Evolutionary conservation across 1,140 invertebrate species (phyloP).

Genomic region (Telenomus remus): DNA sequence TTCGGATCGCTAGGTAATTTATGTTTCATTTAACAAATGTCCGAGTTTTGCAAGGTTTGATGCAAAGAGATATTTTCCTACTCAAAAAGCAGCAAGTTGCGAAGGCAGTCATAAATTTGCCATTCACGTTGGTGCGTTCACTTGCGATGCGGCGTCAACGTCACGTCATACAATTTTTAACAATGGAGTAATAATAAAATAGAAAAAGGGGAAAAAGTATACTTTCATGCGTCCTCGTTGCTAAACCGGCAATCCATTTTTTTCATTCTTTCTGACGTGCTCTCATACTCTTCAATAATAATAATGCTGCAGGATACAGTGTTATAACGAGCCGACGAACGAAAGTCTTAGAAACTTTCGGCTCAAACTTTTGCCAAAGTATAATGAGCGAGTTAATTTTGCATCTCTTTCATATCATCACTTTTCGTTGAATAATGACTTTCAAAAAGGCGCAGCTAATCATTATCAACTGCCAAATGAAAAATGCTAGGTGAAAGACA

Average conservation of each 20-base stretch:
- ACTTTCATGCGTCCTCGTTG: constrained; percentile 28
- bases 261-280: constrained; percentile 31
- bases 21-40: constrained; percentile 8
- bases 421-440: constrained; percentile 60
- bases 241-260: constrained; percentile 47
- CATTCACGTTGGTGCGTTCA: constrained; percentile 21
- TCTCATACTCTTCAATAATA: constrained; percentile 34
- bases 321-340: constrained; percentile 60
- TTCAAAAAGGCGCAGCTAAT: constrained; percentile 38
- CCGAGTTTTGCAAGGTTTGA: constrained; percentile 25
- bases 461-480: constrained; percentile 29
- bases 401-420: constrained; percentile 64
- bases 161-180: constrained; percentile 34
- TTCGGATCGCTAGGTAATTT: no score
- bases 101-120: constrained; percentile 29
- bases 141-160: constrained; percentile 16
- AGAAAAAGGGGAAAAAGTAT: constrained; percentile 18
- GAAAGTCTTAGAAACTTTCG: constrained; percentile 62
- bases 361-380: constrained; percentile 57
- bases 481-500: constrained; percentile 16
- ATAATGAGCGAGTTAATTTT: constrained; percentile 67
- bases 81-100: not conserved
- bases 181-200: constrained; percentile 48
- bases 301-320: constrained; percentile 43
- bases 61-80: constrained; percentile 30